Base-by-base conservation (phyloP, 2,113 vertebrate genomes). In the Burhinus oedicnemus region DNA sequence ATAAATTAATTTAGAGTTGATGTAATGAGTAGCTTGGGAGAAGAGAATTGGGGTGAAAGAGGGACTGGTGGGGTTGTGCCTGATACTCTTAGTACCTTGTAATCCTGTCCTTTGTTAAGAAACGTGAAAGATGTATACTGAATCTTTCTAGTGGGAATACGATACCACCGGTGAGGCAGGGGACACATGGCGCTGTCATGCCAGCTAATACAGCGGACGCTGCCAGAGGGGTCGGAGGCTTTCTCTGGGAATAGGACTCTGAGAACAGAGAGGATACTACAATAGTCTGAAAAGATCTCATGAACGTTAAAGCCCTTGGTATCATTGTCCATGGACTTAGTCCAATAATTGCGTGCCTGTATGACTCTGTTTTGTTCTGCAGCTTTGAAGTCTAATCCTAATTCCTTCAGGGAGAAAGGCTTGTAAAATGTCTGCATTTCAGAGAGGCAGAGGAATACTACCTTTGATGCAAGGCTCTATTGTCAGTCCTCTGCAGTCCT, bases 91-190 rank as follows among this genome's bases (percentile, higher is more conserved):
- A 83, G 81, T 87, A 83, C 65, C 57, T 93, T 95, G 95, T 97
- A 97, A 97, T 97, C 95, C 96, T 97, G 93, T 94, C 71, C 61
- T 95, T 96, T 97, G 79, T 96, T 96, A 82, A 94, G 90, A 69
- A 94, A 96, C 26, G 58, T 89, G 90, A 87, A 91, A 79, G 92
- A 82, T 70, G 69, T 49, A 25, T 65, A 11, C 69, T 54, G 54
- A 79, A 79, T 89, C 92, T 95, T 96, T 66, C 94, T 83, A 74
- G 82, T 45, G 87, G 93, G 94, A 97, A 89, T 84, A 79, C 0
- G 8, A 81, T 95, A 54, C 38, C 72, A 51, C 57, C 6, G 6
- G 74, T 88, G 92, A 91, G 86, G 70, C 93, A 66, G 64, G 78
- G 65, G 82, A 89, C 49, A 40, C 81, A n/a, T 27, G 45, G 58